phyloP scores from a whole-genome alignment of 2,797 vertebrate species.

The Pipistrellus pygmaeus region DNA sequence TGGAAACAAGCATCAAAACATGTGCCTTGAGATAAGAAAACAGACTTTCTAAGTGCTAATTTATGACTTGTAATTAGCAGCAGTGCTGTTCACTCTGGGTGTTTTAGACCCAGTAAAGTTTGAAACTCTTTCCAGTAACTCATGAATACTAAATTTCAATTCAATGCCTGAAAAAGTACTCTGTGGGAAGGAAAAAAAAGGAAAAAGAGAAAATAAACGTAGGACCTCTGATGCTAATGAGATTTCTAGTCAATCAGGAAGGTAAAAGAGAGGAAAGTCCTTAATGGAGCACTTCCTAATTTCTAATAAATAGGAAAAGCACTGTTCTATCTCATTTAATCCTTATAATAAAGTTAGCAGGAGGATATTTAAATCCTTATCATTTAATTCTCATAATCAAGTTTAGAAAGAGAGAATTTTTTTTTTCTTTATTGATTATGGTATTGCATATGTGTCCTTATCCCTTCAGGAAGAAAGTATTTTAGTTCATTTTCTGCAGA shows the following conservation, averaged over 20 bases:
- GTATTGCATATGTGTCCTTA: no score
- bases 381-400: conserved; percentile 35
- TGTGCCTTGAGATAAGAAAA: conserved; percentile 66
- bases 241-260: conserved; percentile 2
- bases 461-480: neutral
- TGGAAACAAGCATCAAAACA: conserved; percentile 62
- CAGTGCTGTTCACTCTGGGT: conserved; percentile 49
- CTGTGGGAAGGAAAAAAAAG: neutral
- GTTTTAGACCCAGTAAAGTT: conserved; percentile 26
- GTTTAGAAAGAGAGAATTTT: neutral
- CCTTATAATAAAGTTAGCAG: neutral
- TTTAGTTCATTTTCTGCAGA: neutral
- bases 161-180: neutral
- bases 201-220: neutral
- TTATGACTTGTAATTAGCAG: conserved; percentile 74
- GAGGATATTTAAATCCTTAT: neutral
- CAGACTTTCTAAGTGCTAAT: conserved; percentile 62
- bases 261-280: neutral
- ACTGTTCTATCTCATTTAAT: neutral
- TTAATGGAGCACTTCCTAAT: neutral
- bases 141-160: conserved; percentile 64
- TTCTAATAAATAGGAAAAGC: neutral
- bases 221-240: neutral
- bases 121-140: conserved; percentile 54
- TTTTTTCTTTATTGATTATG: no score